Conservation (phyloP, 2,797 vertebrate species). For the Anniella stebbinsi region DNA sequence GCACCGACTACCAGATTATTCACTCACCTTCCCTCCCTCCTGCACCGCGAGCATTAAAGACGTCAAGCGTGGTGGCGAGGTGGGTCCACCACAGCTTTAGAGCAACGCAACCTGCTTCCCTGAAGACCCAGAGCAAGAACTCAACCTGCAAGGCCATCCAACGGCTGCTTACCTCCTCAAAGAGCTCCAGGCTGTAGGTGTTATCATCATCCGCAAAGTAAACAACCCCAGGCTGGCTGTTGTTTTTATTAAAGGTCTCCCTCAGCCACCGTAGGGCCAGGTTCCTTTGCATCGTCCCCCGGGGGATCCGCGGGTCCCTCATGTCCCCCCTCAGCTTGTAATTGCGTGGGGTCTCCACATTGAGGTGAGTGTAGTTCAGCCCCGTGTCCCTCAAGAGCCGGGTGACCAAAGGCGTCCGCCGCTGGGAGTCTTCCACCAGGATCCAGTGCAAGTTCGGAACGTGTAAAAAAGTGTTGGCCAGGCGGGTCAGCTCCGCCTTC, state of each 20-base stretch:
- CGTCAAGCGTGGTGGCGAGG: neutral
- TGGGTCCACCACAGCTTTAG: neutral
- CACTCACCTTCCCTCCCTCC: neutral
- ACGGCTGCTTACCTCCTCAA: constrained; percentile 88
- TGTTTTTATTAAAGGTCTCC: constrained; percentile 93
- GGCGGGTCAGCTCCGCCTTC: constrained; percentile 94
- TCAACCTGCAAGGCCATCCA: neutral
- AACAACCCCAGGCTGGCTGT: constrained; percentile 91
- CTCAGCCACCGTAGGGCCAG: constrained; percentile 94
- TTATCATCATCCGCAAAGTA: constrained; percentile 97
- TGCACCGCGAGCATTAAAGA: neutral
- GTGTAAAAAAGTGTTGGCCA: constrained; percentile 95
- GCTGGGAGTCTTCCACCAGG: constrained; percentile 94
- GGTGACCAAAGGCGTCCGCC: constrained; percentile 90
- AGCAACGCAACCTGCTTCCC: neutral
- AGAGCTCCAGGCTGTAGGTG: constrained; percentile 97
- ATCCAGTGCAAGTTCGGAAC: constrained; percentile 98
- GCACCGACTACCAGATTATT: neutral
- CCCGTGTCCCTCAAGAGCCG: constrained; percentile 92
- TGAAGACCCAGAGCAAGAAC: accelerated
- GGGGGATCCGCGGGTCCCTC: constrained; percentile 92
- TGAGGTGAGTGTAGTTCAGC: constrained; percentile 97
- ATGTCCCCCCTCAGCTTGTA: constrained; percentile 95
- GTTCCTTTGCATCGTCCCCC: constrained; percentile 98
- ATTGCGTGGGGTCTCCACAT: constrained; percentile 96